These are phyloP conservation scores for Arvicanthis niloticus DNA, from an alignment of 2,113 vertebrate species.

Conservation along the genomic window DNA sequence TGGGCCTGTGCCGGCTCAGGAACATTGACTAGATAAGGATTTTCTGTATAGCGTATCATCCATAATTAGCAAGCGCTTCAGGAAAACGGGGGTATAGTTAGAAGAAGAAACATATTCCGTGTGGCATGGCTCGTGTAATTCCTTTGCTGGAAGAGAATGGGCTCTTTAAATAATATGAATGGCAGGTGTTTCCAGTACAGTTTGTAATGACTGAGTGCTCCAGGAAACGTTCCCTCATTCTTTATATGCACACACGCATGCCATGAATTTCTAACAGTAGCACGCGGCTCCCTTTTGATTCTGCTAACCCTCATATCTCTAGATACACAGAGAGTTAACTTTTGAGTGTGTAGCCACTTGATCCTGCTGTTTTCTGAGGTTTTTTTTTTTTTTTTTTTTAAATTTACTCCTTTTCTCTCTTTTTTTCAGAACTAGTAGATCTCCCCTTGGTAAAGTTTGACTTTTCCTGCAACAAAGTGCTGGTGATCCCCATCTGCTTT, in stretches of 20 bases:
- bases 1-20: background rate
- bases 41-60: constrained; percentile 24
- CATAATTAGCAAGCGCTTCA: background rate
- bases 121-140: background rate
- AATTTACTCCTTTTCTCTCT: background rate
- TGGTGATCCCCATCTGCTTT: constrained; percentile 95
- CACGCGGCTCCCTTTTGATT: background rate
- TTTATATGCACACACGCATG: background rate
- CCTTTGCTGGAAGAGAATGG: background rate
- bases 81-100: constrained; percentile 15
- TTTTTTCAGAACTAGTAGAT: constrained; percentile 92
- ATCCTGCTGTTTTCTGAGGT: constrained; percentile 63
- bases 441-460: constrained; percentile 98
- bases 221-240: background rate
- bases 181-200: background rate
- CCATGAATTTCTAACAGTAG: background rate
- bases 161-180: background rate
- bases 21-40: constrained; percentile 17
- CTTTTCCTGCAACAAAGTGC: constrained; percentile 98
- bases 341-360: constrained; percentile 14
- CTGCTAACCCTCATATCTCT: background rate
- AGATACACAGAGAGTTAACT: background rate
- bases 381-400: constrained; percentile 39
- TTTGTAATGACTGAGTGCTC: background rate
- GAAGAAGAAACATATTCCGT: background rate